These are phyloP conservation scores for Dreissena rostriformis DNA, from an alignment of 1,140 invertebrate species.

Conservation along the genomic window DNA sequence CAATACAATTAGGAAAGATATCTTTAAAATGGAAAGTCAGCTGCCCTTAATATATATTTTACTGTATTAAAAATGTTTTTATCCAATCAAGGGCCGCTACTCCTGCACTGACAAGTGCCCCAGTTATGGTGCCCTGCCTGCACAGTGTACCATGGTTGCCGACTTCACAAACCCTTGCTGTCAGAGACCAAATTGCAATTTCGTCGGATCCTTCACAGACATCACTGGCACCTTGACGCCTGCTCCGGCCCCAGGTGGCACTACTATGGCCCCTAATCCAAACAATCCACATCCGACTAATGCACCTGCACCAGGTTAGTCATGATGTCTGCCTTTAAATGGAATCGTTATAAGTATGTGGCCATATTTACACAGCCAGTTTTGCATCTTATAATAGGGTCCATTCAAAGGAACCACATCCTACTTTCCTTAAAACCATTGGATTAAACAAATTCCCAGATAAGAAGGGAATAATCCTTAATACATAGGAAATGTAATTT, in stretches of 20 bases:
- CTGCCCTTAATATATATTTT: too few relatives aligned
- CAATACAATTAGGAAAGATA: too few relatives aligned
- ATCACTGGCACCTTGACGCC: slow-evolving; percentile 51
- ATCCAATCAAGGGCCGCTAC: slow-evolving; percentile 23
- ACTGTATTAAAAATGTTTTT: too few relatives aligned
- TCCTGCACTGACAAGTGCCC: slow-evolving; percentile 62
- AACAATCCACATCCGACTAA: slow-evolving; percentile 30
- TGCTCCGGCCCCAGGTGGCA: slow-evolving; percentile 46
- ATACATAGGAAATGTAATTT: too few relatives aligned
- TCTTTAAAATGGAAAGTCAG: too few relatives aligned
- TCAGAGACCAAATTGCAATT: slow-evolving; percentile 67
- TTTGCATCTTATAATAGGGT: background rate
- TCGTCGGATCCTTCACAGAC: slow-evolving; percentile 41
- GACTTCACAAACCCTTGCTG: slow-evolving; percentile 72
- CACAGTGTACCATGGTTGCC: slow-evolving; percentile 63
- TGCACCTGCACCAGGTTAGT: slow-evolving; percentile 33
- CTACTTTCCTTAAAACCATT: too few relatives aligned
- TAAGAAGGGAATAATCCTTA: too few relatives aligned
- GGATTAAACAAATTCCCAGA: too few relatives aligned
- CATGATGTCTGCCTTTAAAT: background rate
- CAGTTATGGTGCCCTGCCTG: slow-evolving; percentile 62
- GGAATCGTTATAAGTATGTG: background rate
- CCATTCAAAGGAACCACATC: too few relatives aligned
- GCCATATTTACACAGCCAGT: background rate
- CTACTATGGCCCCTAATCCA: slow-evolving; percentile 46